Conservation (phyloP, 2,797 vertebrate species). For the Fringilla coelebs region DNA sequence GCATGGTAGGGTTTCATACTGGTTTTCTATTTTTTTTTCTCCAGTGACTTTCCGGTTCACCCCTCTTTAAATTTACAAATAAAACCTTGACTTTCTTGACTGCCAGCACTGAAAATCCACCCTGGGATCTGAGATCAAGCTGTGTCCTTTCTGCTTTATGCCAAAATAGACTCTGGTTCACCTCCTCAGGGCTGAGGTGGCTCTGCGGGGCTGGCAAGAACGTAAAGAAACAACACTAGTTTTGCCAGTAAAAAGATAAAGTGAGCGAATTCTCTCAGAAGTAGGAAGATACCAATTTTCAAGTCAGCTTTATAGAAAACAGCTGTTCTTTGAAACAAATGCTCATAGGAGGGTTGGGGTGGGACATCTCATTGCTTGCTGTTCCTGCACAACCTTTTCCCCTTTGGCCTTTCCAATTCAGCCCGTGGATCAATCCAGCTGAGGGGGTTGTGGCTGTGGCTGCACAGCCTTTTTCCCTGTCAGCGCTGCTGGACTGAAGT, state of each 20-base stretch:
- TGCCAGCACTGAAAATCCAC: constrained; percentile 25
- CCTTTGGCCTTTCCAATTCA: not conserved
- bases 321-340: constrained; percentile 6
- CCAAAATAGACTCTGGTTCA: constrained; percentile 54
- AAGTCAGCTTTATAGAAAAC: constrained; percentile 21
- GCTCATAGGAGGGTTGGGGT: not conserved
- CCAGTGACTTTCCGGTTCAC: constrained; percentile 17
- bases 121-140: constrained; percentile 44
- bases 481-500: not conserved
- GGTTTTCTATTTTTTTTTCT: not conserved
- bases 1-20: constrained; percentile 19
- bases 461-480: not conserved
- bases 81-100: constrained; percentile 24
- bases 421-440: not conserved
- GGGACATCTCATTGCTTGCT: not conserved
- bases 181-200: not conserved
- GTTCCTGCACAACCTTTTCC: not conserved
- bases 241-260: constrained; percentile 44
- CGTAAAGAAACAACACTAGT: constrained; percentile 27
- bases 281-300: constrained; percentile 34
- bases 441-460: not conserved
- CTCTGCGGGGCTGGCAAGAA: constrained; percentile 32
- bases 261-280: not conserved
- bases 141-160: constrained; percentile 49
- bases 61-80: constrained; percentile 50